Conservation (phyloP, 2,797 vertebrate genomes). For the Lemur catta region DNA sequence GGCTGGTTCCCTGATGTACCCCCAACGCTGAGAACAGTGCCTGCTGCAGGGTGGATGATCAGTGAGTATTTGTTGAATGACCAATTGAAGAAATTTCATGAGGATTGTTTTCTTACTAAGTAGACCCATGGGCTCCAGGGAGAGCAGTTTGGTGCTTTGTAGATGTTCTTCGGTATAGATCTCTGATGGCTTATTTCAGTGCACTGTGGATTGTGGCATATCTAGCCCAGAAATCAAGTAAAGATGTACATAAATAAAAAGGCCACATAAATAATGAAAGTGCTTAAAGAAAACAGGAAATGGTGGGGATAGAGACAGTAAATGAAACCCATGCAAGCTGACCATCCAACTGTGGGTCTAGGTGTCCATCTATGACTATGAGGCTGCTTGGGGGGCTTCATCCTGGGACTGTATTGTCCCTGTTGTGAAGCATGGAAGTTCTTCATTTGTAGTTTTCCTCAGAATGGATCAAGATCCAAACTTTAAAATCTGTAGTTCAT, state of each 20-base stretch:
- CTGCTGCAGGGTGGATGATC: background rate
- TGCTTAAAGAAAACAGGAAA: background rate
- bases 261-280: background rate
- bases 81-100: background rate
- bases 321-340: background rate
- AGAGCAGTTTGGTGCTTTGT: background rate
- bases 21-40: background rate
- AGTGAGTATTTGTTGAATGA: background rate
- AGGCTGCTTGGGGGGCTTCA: background rate
- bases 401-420: background rate
- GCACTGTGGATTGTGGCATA: background rate
- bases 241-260: background rate
- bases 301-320: background rate
- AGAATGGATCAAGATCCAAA: background rate
- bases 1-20: background rate
- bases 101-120: background rate
- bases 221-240: background rate
- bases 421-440: background rate
- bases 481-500: background rate
- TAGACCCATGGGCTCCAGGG: background rate
- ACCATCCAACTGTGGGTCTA: too few relatives aligned
- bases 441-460: background rate
- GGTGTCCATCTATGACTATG: background rate
- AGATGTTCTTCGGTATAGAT: background rate
- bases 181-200: background rate